Evolutionary conservation across 2,113 vertebrate species (phyloP), one percentile per base, ranked within the genome.

Genomic region (Prolemur simus): DNA sequence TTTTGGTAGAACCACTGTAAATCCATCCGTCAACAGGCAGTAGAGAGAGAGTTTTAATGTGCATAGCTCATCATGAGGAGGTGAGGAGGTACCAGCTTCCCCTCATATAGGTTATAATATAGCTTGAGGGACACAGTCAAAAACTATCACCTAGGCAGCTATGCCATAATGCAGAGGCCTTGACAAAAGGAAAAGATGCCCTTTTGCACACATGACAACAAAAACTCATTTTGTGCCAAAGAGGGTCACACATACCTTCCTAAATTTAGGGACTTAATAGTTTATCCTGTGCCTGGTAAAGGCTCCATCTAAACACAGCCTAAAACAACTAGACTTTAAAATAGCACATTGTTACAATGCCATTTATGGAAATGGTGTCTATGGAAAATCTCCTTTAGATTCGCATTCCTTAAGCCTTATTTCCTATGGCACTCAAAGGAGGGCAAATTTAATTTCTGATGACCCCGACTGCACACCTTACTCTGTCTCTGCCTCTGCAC

Each of bases 271-370:
- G 63, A 77, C 56, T 84, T 89, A 52, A 69, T 12, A 89, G 66
- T 66, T 95, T 87, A 94, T 66, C 64, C 76, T 63, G 74, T 64
- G 73, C 78, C 91, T 74, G 69, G 39, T 95, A 68, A 96, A 94
- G n/a, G 23, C 54, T 94, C 68, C 29, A 25, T 18, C 37, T 89
- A 69, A 94, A 80, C 47, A 69, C 47, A 95, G 56, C 96, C 88
- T 39, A n/a, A 95, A 81, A 92, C 34, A 80, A 76, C 27, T 25
- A 39, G 20, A 66, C 71, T 94, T 91, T 54, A 91, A 63, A 83
- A 91, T 32, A 94, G 52, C 45, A 81, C 76, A 45, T n/a, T 34
- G 63, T 77, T 76, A 49, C 49, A 96, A 69, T 34, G 37, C 47
- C 4, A 1, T 77, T 92, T 91, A 93, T 68, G 69, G 83, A 82